A percentile compares a stretch with the other conserved stretches of the same genome.
Conservation (phyloP, 2,888 invertebrate genomes). For the Caenorhabditis sp. region DNA sequence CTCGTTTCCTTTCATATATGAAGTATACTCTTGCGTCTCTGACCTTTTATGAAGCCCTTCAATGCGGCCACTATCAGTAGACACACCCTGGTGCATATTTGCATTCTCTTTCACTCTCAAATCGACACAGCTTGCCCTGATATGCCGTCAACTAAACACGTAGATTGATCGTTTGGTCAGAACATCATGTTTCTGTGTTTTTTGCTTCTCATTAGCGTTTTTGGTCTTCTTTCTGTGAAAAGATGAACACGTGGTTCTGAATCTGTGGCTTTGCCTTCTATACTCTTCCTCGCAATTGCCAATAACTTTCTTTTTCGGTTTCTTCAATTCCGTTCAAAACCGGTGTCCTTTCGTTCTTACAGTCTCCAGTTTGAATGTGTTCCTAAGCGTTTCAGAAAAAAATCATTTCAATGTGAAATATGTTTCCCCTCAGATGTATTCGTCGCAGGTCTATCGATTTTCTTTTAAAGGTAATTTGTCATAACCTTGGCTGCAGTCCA, state of each 20-base stretch:
- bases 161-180: background rate
- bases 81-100: slow-evolving; percentile 32
- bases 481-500: background rate
- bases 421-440: slow-evolving; percentile 59
- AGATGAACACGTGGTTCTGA: background rate
- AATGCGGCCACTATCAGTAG: slow-evolving; percentile 30
- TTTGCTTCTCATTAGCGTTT: background rate
- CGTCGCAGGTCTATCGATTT: slow-evolving; percentile 55
- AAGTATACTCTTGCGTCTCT: slow-evolving; percentile 29
- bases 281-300: background rate
- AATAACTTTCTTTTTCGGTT: slow-evolving; percentile 8
- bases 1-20: background rate
- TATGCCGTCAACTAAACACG: background rate
- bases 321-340: slow-evolving; percentile 14
- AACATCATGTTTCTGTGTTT: background rate
- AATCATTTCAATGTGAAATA: slow-evolving; percentile 42
- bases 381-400: slow-evolving; percentile 27
- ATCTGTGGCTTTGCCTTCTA: background rate
- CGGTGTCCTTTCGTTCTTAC: slow-evolving; percentile 1
- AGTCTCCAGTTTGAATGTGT: background rate
- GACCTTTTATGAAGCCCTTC: slow-evolving; percentile 48
- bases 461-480: slow-evolving; percentile 31
- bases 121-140: background rate
- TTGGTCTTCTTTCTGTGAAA: background rate
- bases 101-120: slow-evolving; percentile 2